Evolutionary conservation across 2,113 vertebrate species (phyloP), one percentile per base, ranked within the genome.

Genomic region (Lepisosteus oculatus): DNA sequence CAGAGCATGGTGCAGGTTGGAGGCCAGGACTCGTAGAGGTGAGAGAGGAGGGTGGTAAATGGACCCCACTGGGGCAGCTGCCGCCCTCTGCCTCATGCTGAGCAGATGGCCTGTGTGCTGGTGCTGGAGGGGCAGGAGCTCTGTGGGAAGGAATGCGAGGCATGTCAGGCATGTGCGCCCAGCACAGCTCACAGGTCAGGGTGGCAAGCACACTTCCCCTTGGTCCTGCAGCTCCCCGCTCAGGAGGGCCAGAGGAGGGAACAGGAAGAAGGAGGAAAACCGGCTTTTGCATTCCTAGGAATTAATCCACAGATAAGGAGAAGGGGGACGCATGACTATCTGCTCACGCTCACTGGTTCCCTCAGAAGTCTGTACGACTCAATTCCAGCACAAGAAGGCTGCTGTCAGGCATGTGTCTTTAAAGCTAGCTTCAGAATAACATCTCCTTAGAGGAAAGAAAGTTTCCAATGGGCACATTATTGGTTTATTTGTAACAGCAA

Each of bases 131-230:
- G 44, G 56, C 59, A 41, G 15, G 80, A 79, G 79, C 62, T 76
- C 62, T 74, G 74, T 14, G 67, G 61, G 51, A 47, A 29, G 82
- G 78, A 87, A 85, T 87, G 78, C 77, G 56, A 82, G 78, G 76
- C 51, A 85, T 87, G 81, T 66, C 17, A 51, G 76, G 74, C 82
- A 86, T 89, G 70, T 81, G 72, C 72, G 77, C 74, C 76, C 78
- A 83, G 77, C 67, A 70, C 66, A 66, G 72, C 74, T 74, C 55
- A 72, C 70, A 67, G 72, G 44, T 74, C 61, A 78, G 76, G n/a
- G 72, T 72, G 71, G 67, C 43, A 59, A 73, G 62, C 6, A 77
- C 61, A 65, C 7, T 51, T 44, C 72, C 65, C 29, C 70, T 69
- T 51, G 65, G 70, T 65, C 69, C 14, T 29, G 5, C 4, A 61